Evolutionary conservation across 2,113 vertebrate species (phyloP), one percentile per base, ranked within the genome.

Genomic region (Cichladusa arquata): DNA sequence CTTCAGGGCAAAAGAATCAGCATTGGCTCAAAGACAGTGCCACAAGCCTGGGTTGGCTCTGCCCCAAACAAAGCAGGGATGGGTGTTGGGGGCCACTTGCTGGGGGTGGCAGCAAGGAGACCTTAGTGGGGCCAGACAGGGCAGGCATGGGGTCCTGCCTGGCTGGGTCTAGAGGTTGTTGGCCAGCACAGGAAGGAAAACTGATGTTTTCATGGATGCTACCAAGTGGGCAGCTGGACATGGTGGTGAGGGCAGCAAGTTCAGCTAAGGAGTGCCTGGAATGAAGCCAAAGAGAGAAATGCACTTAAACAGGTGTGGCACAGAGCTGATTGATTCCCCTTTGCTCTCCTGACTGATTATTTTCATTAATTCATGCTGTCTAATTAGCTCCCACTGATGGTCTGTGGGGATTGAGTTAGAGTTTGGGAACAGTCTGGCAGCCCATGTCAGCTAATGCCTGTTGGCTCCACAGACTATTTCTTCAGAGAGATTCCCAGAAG

Each of bases 361-460:
- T 86, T 72, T 69, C 19, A 33, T 77, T 80, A 47, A 83, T 61
- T 86, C 44, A 19, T 6, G 10, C 14, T 81, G 42, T 73, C 28
- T 64, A 54, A 64, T 45, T 25, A 64, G 18, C 15, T 86, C 45
- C 31, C 15, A 19, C 18, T 65, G 89, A 20, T 76, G 0, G 1
- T 24, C 26, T 60, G 31, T 28, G 36, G 45, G 61, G 36, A 51
- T 50, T 53, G 22, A 53, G 31, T 14, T 33, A 31, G 34, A 45
- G 11, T 23, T 72, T 83, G 74, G 78, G 31, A 80, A 16, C 16
- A 50, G 17, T 26, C 26, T 93, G 71, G 15, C 74, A 71, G 54
- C 10, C 33, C 2, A 3, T 19, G 58, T 34, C 12, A 42, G 33
- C n/a, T 45, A 26, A 67, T 0, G 0, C 33, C 19, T 24, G 5